phyloP scores from a whole-genome alignment of 2,113 vertebrate species.

The Rhinopomastus cyanomelas region DNA sequence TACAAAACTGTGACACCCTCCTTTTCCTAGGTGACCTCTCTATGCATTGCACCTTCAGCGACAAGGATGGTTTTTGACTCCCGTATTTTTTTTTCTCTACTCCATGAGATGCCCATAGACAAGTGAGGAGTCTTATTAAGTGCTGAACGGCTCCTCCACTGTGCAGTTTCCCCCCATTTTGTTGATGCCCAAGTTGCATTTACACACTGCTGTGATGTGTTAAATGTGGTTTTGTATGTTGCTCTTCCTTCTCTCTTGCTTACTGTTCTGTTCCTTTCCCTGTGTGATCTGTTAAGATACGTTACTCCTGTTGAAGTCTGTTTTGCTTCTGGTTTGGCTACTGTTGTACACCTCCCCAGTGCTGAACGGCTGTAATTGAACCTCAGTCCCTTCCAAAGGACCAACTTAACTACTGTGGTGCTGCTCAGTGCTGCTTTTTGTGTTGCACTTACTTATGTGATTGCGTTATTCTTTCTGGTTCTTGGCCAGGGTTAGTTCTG shows the following conservation, averaged over 20 bases:
- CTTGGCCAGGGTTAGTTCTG: not conserved
- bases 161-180: not conserved
- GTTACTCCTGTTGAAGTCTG: not conserved
- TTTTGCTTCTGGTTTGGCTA: not conserved
- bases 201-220: not conserved
- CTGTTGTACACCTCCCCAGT: not conserved
- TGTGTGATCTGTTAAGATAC: not conserved
- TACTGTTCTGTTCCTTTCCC: not conserved
- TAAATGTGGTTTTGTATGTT: not conserved
- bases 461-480: not conserved
- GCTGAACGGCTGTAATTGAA: not conserved
- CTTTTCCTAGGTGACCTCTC: not conserved
- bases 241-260: not conserved
- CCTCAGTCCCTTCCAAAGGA: not conserved
- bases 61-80: not conserved
- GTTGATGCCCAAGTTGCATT: not conserved
- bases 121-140: not conserved
- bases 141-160: not conserved
- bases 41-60: not conserved
- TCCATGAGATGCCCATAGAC: not conserved
- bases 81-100: not conserved
- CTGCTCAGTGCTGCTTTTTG: not conserved
- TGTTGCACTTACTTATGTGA: fast-evolving
- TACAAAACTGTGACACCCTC: not conserved
- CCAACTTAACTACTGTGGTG: not conserved